These are phyloP conservation scores for Gymnorhina tibicen DNA, from an alignment of 2,113 vertebrate species.

Conservation along the genomic window DNA sequence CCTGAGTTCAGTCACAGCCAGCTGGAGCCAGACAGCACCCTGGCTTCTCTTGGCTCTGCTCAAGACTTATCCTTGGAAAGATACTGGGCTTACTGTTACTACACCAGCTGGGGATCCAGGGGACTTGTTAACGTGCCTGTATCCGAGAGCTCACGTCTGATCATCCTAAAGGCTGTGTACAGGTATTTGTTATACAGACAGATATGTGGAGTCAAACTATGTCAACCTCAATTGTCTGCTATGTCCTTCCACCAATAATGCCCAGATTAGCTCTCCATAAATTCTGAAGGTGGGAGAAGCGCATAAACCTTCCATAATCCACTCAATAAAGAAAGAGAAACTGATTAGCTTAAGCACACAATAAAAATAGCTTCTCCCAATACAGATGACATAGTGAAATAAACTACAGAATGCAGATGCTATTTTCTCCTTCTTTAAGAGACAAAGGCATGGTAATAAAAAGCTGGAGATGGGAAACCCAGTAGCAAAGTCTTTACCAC, in stretches of 20 bases:
- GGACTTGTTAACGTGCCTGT: background rate
- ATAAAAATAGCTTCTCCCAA: background rate
- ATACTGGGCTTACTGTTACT: background rate
- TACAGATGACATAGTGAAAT: background rate
- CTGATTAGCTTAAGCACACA: background rate
- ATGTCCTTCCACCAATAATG: background rate
- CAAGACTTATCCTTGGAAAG: background rate
- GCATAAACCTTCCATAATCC: background rate
- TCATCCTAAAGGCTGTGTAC: background rate
- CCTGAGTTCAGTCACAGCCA: fast-evolving
- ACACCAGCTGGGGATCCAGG: background rate
- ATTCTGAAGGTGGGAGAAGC: background rate
- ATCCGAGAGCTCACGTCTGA: fast-evolving
- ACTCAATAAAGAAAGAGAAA: background rate
- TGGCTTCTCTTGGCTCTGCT: background rate
- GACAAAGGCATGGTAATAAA: background rate
- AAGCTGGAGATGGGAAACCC: background rate
- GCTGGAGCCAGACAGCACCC: fast-evolving
- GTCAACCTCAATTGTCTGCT: background rate
- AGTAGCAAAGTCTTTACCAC: background rate
- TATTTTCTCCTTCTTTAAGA: background rate
- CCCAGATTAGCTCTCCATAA: background rate
- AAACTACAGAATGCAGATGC: fast-evolving
- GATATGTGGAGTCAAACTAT: fast-evolving
- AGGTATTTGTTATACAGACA: background rate